Evolutionary conservation across 2,113 vertebrate genomes (phyloP).

Genomic region (Hirundichthys speculiger): DNA sequence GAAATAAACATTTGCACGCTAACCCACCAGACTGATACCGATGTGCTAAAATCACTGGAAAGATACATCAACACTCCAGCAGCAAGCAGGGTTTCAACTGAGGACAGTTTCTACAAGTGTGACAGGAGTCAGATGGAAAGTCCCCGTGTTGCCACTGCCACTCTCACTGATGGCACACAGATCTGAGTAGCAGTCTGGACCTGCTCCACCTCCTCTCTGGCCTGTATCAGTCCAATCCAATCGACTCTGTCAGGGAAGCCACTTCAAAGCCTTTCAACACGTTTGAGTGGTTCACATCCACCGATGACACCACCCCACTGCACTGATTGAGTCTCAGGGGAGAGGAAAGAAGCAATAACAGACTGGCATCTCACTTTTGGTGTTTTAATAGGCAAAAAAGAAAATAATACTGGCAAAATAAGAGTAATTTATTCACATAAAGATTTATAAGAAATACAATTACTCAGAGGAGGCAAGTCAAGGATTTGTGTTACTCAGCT

Average conservation of each 20-base stretch:
- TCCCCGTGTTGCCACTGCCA: constrained; percentile 16
- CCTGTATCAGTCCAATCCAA: constrained; percentile 44
- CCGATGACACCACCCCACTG: constrained; percentile 28
- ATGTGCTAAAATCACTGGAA: constrained; percentile 30
- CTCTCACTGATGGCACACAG: constrained; percentile 43
- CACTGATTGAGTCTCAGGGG: constrained; percentile 5
- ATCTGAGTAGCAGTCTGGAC: constrained; percentile 53
- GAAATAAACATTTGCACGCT: constrained; percentile 10
- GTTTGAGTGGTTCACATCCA: constrained; percentile 36
- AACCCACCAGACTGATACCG: constrained; percentile 17
- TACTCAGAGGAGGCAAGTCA: constrained; percentile 7
- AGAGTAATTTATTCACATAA: background rate
- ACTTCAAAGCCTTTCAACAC: constrained; percentile 52
- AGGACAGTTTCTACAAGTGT: constrained; percentile 29
- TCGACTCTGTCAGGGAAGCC: constrained; percentile 36
- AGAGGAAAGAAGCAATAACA: constrained; percentile 8
- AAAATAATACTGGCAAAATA: background rate
- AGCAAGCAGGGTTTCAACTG: constrained; percentile 9
- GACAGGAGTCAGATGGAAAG: constrained; percentile 38
- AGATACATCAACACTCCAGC: constrained; percentile 14
- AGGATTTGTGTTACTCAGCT: constrained; percentile 5
- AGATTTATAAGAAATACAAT: background rate
- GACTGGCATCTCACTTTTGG: constrained; percentile 1
- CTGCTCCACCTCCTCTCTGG: constrained; percentile 24
- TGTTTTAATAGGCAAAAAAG: background rate